Evolutionary conservation across 2,888 invertebrate genomes (phyloP), one percentile per base, ranked within the genome.

Genomic region (Stictocephala bisonia): DNA sequence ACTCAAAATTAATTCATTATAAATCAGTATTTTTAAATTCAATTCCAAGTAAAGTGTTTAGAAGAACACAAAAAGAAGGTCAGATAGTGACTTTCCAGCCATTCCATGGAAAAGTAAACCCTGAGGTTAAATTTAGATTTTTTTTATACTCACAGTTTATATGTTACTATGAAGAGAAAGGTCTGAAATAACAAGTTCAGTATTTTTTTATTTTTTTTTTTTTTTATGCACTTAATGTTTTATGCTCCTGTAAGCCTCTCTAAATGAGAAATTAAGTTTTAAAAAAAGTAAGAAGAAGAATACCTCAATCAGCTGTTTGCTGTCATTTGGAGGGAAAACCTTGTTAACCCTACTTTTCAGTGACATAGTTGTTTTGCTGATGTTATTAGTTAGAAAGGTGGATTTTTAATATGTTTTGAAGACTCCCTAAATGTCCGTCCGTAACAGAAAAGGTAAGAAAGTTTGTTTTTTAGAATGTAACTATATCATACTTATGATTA

Each of bases 101-200:
- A 67, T 67, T 67, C 48, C 67, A 67, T 50, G 48, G 18, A 67
- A 67, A 67, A 50, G 67, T 66, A 29, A 67, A 67, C 50, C 67
- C 67, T 67, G 18, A 15, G 29, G 18, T 15, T 67, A 50, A 67
- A 67, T 27, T 67, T 11, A 26, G n/a, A 18, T 26, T 18, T 50
- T n/a, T 67, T 44, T n/a, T n/a, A n/a, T n/a, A n/a, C n/a, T n/a
- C n/a, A n/a, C n/a, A n/a, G n/a, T n/a, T n/a, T n/a, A 50, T 44
- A 44, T 66, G 27, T 66, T 48, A 66, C n/a, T 48, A 44, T 11
- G n/a, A 66, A 48, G 66, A 66, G 66, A 66, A 67, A 50, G 29
- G 66, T 50, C 67, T 18, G 50, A 48, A 50, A 48, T 67, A 18
- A 27, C 50, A 67, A 29, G 29, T 9, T 67, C 67, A 67, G 29